Conservation (phyloP, 2,888 invertebrate genomes). For the Drosophila yooni region DNA sequence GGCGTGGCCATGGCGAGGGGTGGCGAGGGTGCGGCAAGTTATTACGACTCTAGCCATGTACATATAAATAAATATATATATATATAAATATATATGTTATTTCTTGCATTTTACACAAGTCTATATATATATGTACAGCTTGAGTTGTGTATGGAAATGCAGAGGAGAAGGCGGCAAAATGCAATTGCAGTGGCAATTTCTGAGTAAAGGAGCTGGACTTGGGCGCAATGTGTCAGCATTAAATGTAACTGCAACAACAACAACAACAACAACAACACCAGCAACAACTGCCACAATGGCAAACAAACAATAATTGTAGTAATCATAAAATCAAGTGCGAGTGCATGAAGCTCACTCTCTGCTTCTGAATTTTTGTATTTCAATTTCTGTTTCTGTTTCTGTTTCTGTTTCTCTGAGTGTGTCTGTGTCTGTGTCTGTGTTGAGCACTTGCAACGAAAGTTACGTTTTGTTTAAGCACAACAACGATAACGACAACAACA, state of each 20-base stretch:
- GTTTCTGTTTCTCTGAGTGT: slow-evolving; percentile 20
- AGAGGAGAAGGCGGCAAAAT: slow-evolving; percentile 39
- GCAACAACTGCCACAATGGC: slow-evolving; percentile 32
- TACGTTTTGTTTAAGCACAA: slow-evolving; percentile 58
- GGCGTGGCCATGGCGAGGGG: slow-evolving; percentile 1
- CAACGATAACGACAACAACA: slow-evolving; percentile 37
- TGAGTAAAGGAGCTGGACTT: slow-evolving; percentile 49
- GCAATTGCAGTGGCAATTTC: slow-evolving; percentile 68
- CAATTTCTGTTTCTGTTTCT: slow-evolving; percentile 22
- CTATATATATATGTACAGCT: slow-evolving; percentile 15
- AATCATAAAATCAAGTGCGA: slow-evolving; percentile 80
- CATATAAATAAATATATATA: neutral
- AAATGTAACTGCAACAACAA: slow-evolving; percentile 29
- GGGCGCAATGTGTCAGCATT: slow-evolving; percentile 52
- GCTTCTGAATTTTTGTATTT: slow-evolving; percentile 17
- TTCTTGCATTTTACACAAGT: slow-evolving; percentile 14
- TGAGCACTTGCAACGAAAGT: slow-evolving; percentile 55
- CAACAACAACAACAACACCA: slow-evolving; percentile 4
- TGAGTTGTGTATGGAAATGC: slow-evolving; percentile 61
- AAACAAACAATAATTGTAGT: slow-evolving; percentile 68
- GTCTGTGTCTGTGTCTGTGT: slow-evolving; percentile 25
- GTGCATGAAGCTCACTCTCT: slow-evolving; percentile 59
- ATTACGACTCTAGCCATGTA: neutral
- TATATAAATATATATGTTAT: slow-evolving; percentile 19
- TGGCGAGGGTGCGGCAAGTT: neutral